Percentiles rank a stretch among this genome's conserved stretches.
phyloP scores from a whole-genome alignment of 2,113 vertebrate species.

The Psophia crepitans region DNA sequence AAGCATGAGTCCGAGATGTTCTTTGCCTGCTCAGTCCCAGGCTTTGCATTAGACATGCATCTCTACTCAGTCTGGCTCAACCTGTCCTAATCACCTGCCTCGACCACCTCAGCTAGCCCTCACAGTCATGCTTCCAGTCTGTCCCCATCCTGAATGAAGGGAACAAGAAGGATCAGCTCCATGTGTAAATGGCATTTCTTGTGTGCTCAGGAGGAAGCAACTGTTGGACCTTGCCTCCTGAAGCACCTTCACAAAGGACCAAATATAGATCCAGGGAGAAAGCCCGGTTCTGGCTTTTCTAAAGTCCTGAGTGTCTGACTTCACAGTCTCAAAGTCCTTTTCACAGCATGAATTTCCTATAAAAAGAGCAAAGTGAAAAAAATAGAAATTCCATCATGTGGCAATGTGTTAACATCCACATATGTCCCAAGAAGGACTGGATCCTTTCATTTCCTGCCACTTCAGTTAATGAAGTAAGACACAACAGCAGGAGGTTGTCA shows the following conservation, averaged over 20 bases:
- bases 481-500: slow-evolving; percentile 63
- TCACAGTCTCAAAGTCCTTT: slow-evolving; percentile 26
- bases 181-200: not conserved
- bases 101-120: not conserved
- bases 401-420: slow-evolving; percentile 64
- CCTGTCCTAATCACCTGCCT: not conserved
- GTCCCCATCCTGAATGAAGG: not conserved
- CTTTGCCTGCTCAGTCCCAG: not conserved
- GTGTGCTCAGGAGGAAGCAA: not conserved
- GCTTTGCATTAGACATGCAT: not conserved
- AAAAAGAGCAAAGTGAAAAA: slow-evolving; percentile 66
- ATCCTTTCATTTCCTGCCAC: slow-evolving; percentile 58
- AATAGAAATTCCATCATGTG: slow-evolving; percentile 51
- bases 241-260: not conserved
- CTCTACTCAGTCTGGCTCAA: not conserved
- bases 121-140: not conserved
- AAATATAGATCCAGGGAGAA: not conserved
- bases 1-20: not conserved
- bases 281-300: not conserved
- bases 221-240: not conserved
- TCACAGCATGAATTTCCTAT: not conserved
- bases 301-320: slow-evolving; percentile 15
- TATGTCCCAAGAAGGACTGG: slow-evolving; percentile 59
- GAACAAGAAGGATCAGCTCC: not conserved
- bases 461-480: slow-evolving; percentile 60